Evolutionary conservation across 2,888 invertebrate species (phyloP).

Genomic region (Chironomus tentans): DNA sequence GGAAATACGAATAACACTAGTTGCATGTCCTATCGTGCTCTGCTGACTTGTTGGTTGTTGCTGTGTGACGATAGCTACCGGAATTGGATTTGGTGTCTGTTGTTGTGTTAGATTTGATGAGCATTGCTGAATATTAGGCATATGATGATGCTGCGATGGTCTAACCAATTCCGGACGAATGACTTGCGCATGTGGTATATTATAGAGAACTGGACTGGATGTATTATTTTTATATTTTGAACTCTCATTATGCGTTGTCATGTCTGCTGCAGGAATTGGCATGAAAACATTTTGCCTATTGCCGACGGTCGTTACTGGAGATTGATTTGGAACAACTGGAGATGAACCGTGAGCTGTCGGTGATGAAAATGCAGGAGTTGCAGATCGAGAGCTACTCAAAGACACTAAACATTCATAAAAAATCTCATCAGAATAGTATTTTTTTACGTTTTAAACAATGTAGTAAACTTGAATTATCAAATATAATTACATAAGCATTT

Average conservation of each 20-base stretch:
- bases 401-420: conserved; percentile 56
- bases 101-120: background rate
- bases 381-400: conserved; percentile 84
- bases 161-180: conserved; percentile 37
- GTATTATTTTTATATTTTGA: conserved; percentile 39
- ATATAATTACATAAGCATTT: conserved; percentile 39
- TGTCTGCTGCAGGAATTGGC: conserved; percentile 69
- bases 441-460: no score
- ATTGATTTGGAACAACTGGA: conserved; percentile 53
- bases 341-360: conserved; percentile 61
- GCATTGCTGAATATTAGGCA: background rate
- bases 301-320: conserved; percentile 59
- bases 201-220: conserved; percentile 40
- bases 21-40: conserved; percentile 46
- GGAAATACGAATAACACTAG: conserved; percentile 77
- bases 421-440: background rate
- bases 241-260: conserved; percentile 31
- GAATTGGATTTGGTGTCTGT: background rate
- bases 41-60: conserved; percentile 33
- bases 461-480: background rate
- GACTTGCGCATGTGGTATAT: conserved; percentile 30
- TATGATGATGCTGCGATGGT: conserved; percentile 28
- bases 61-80: conserved; percentile 31
- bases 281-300: conserved; percentile 82
- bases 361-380: conserved; percentile 81